These are phyloP conservation scores for Pantherophis alleghaniensis DNA, from an alignment of 2,797 vertebrate species.

Conservation along the genomic window DNA sequence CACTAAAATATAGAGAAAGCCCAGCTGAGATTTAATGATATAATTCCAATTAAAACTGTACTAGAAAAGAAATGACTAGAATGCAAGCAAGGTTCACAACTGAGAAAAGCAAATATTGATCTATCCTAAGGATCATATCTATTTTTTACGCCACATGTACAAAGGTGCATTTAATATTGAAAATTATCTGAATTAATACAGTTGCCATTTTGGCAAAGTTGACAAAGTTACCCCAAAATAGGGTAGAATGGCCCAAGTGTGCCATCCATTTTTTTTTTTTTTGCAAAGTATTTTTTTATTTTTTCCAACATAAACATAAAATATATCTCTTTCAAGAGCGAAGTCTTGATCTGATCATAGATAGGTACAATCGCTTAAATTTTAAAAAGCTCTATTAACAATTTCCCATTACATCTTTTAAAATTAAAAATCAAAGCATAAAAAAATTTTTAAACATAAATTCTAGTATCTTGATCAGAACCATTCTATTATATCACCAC, in stretches of 20 bases:
- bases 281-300: too few relatives aligned
- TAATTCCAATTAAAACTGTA: constrained; percentile 53
- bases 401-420: too few relatives aligned
- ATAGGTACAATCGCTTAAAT: too few relatives aligned
- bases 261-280: not conserved
- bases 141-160: constrained; percentile 50
- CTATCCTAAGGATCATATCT: constrained; percentile 45
- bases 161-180: constrained; percentile 46
- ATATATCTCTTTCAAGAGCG: too few relatives aligned
- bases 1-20: constrained; percentile 50
- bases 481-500: too few relatives aligned
- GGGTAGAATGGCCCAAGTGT: not conserved
- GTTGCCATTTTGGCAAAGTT: constrained; percentile 53
- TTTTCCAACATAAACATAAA: too few relatives aligned
- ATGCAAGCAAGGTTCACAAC: constrained; percentile 33
- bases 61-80: constrained; percentile 40
- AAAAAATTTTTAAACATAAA: too few relatives aligned
- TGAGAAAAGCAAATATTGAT: constrained; percentile 51
- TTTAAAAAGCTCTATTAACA: too few relatives aligned
- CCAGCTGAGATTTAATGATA: constrained; percentile 51
- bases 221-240: not conserved
- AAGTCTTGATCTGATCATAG: too few relatives aligned
- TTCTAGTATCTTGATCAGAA: too few relatives aligned
- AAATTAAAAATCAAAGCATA: too few relatives aligned
- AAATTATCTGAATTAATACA: constrained; percentile 55